phyloP scores from a whole-genome alignment of 2,113 vertebrate genomes.

The Larimichthys crocea region DNA sequence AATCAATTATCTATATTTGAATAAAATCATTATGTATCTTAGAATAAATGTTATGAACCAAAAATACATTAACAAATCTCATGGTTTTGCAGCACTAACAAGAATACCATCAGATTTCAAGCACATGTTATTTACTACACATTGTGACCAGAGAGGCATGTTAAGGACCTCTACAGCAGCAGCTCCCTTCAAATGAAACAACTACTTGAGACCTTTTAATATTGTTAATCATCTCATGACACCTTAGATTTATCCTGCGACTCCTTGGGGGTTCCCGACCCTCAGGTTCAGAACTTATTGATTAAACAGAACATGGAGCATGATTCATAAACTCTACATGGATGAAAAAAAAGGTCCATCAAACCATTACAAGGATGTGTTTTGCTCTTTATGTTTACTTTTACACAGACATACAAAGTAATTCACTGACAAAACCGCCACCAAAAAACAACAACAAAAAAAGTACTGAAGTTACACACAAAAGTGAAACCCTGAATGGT shows the following conservation, averaged over 20 bases:
- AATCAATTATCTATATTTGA: slow-evolving; percentile 9
- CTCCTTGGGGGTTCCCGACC: background rate
- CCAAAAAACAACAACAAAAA: background rate
- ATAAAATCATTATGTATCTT: slow-evolving; percentile 1
- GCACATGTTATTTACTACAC: too few species aligned
- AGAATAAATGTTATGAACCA: slow-evolving; percentile 18
- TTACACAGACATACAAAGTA: background rate
- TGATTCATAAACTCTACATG: background rate
- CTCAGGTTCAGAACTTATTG: too few species aligned
- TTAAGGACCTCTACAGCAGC: background rate
- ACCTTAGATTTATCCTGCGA: background rate
- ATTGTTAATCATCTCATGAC: background rate
- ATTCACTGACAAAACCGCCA: background rate
- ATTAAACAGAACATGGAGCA: background rate
- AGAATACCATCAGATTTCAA: background rate
- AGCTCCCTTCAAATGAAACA: background rate
- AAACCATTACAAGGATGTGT: background rate
- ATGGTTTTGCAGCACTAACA: background rate
- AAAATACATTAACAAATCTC: slow-evolving; percentile 5
- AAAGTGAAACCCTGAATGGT: background rate
- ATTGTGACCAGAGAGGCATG: too few species aligned
- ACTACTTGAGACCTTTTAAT: too few species aligned
- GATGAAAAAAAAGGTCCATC: background rate
- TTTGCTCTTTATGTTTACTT: background rate
- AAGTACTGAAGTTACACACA: background rate